Base-by-base conservation (phyloP, 1,140 invertebrate species). In the Phocides pigmalion region DNA sequence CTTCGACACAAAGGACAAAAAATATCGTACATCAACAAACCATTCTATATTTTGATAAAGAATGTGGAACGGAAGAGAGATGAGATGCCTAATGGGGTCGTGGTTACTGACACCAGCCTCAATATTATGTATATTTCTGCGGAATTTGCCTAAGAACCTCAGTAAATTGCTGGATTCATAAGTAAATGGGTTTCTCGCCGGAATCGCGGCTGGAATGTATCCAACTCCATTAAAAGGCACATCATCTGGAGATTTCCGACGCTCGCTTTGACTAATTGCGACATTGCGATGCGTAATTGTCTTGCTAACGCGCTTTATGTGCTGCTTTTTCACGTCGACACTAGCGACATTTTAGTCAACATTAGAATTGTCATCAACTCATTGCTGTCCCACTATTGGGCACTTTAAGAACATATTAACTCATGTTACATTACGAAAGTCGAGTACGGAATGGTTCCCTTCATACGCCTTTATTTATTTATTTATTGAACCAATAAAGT, bases 201-300 rank as follows among this genome's bases (percentile, higher is more conserved):
- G 28, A 59, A 47, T 46, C 44, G 56, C 42, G 56, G 56, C 28
- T 59, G 56, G 56, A 59, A 59, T 59, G 56, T 59, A 59, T 59
- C 56, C 56, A 59, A 47, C 42, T 59, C 56, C 56, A 59, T 59
- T 59, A 59, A 59, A 59, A 59, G 42, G 42, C 56, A 44, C 42
- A 59, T 59, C 56, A 59, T 59, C 56, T 47, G 56, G 25, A 46
- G 56, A 32, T 35, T 22, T 54, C 51, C 35, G 51, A n/a, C 51
- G 56, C 44, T 47, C 56, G 32, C 25, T 59, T 59, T 59, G 56
- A 59, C 56, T 59, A 59, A 59, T 59, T 47, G 56, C 42, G 28
- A 47, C 42, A 59, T 59, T 14, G 56, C 42, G 56, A 59, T 59
- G 56, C 28, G 56, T 59, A 59, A 59, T 59, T 47, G 56, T 47